phyloP scores from a whole-genome alignment of 2,113 vertebrate species.

The Heterocephalus glaber region DNA sequence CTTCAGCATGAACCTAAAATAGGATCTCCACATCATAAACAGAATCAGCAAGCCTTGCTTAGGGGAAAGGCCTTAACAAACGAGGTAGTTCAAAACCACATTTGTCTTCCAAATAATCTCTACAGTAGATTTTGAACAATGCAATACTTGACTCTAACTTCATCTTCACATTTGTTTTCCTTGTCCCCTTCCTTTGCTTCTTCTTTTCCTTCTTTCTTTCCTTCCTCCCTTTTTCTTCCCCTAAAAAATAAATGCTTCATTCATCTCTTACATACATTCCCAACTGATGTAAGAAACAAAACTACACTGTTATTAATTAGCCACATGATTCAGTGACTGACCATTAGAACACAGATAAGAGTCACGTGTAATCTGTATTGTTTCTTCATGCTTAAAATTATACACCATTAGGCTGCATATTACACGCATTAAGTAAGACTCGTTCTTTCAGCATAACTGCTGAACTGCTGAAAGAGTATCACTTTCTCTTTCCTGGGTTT shows the following conservation, averaged over 20 bases:
- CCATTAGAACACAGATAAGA: not conserved
- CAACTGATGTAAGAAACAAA: not conserved
- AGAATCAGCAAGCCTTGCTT: not conserved
- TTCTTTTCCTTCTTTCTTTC: rapidly evolving
- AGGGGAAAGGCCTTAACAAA: not conserved
- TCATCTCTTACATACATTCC: not conserved
- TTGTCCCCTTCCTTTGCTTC: not conserved
- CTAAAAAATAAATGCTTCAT: not conserved
- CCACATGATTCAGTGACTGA: not conserved
- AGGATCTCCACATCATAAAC: not conserved
- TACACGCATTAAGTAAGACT: not conserved
- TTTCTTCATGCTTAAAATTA: not conserved
- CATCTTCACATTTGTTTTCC: not conserved
- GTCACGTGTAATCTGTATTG: not conserved
- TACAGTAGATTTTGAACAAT: not conserved
- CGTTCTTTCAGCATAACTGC: not conserved
- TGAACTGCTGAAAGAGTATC: not conserved
- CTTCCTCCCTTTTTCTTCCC: not conserved
- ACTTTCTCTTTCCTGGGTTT: not conserved
- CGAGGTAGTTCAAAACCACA: not conserved
- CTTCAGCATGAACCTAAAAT: not conserved
- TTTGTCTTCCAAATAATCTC: not conserved
- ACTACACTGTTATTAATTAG: not conserved
- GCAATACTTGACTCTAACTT: not conserved
- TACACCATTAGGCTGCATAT: no score